phyloP scores from a whole-genome alignment of 2,888 invertebrate genomes.

The Chaetogeoica ovagalla region DNA sequence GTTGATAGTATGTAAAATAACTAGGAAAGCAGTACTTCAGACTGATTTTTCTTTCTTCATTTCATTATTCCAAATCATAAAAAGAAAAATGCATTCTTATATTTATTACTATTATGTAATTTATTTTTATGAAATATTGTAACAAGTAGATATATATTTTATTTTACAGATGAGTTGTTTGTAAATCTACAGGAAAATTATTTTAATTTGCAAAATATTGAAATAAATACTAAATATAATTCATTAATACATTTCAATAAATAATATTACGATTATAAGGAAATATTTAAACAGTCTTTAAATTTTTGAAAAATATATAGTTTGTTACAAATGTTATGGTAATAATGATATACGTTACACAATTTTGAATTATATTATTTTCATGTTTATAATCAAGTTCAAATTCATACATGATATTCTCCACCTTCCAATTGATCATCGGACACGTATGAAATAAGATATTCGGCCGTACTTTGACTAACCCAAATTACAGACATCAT shows the following conservation, averaged over 20 bases:
- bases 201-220: conserved; percentile 11
- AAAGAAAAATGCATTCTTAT: background rate
- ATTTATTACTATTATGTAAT: conserved; percentile 2
- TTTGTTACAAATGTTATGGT: background rate
- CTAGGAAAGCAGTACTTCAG: background rate
- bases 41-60: background rate
- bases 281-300: conserved; percentile 10
- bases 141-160: conserved; percentile 2
- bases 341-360: background rate
- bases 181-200: background rate
- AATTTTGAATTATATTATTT: background rate
- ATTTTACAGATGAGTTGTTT: conserved; percentile 18
- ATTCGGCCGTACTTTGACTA: conserved; percentile 66
- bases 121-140: background rate
- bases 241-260: conserved; percentile 9
- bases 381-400: conserved; percentile 11
- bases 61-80: background rate
- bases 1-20: no score
- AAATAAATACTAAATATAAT: background rate
- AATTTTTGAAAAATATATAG: conserved; percentile 15
- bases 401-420: conserved; percentile 68
- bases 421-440: conserved; percentile 73
- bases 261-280: background rate
- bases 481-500: conserved; percentile 72
- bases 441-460: conserved; percentile 61